Evolutionary conservation across 2,797 vertebrate species (phyloP).

Genomic region (Eulemur albifrons): DNA sequence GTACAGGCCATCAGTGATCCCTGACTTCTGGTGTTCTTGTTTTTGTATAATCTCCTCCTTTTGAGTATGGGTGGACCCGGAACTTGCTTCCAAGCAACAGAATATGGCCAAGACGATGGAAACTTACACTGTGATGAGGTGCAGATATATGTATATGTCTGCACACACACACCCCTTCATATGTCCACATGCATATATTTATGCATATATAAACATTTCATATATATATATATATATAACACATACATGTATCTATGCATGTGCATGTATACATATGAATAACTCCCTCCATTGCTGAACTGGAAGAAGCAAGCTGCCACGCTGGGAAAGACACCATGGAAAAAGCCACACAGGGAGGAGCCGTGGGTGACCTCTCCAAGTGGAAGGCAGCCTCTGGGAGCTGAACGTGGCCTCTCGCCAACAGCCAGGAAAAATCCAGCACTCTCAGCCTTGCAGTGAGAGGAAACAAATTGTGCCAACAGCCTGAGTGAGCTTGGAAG

Average conservation of each 20-base stretch:
- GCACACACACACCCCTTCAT: no score
- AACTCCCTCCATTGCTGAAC: neutral
- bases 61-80: neutral
- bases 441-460: neutral
- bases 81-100: neutral
- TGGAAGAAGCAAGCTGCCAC: neutral
- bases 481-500: neutral
- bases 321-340: neutral
- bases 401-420: neutral
- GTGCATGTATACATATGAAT: no score
- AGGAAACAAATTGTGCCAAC: neutral
- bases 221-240: neutral
- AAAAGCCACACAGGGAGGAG: neutral
- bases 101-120: neutral
- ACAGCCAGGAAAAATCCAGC: neutral
- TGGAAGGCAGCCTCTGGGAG: neutral
- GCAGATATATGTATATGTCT: neutral
- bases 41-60: neutral
- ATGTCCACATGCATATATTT: no score
- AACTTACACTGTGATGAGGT: neutral
- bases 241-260: no score
- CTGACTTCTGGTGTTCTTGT: neutral
- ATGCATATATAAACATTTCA: neutral
- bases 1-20: neutral
- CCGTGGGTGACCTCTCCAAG: neutral